Percentiles rank a stretch among this genome's conserved stretches.
phyloP scores from a whole-genome alignment of 2,113 vertebrate genomes.

The Upupa epops region DNA sequence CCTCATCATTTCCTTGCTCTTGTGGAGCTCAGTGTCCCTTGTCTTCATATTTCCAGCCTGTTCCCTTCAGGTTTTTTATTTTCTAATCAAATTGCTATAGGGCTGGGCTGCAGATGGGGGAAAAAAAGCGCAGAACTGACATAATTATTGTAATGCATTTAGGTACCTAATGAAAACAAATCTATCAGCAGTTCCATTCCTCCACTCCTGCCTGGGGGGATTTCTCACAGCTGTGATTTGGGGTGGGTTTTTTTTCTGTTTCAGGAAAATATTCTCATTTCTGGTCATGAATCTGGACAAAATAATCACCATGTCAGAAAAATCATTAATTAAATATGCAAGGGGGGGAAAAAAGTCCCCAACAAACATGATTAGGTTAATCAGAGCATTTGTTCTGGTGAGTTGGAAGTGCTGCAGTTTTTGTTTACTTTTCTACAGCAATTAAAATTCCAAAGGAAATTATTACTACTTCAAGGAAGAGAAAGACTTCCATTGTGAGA shows the following conservation, averaged over 20 bases:
- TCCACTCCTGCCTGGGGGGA: neutral
- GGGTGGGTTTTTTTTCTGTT: neutral
- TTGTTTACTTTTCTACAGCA: neutral
- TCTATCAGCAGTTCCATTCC: constrained; percentile 10
- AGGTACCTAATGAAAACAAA: constrained; percentile 9
- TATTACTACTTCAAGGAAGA: neutral
- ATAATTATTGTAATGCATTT: neutral
- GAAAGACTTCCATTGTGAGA: neutral
- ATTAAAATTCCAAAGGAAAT: neutral
- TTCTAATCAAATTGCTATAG: neutral
- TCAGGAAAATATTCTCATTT: neutral
- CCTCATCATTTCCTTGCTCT: constrained; percentile 24
- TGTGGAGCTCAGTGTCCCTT: neutral
- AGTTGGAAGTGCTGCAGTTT: neutral
- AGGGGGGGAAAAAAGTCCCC: neutral
- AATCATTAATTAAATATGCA: neutral
- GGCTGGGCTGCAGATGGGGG: neutral
- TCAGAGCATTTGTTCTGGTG: neutral
- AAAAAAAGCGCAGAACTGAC: neutral
- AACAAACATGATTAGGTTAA: neutral
- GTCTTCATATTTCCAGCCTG: neutral
- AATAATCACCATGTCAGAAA: neutral
- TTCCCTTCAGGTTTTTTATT: constrained; percentile 1
- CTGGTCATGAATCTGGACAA: neutral
- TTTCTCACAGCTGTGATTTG: neutral